Evolutionary conservation across 2,888 invertebrate species (phyloP).

Genomic region (Cheilosia variabilis): DNA sequence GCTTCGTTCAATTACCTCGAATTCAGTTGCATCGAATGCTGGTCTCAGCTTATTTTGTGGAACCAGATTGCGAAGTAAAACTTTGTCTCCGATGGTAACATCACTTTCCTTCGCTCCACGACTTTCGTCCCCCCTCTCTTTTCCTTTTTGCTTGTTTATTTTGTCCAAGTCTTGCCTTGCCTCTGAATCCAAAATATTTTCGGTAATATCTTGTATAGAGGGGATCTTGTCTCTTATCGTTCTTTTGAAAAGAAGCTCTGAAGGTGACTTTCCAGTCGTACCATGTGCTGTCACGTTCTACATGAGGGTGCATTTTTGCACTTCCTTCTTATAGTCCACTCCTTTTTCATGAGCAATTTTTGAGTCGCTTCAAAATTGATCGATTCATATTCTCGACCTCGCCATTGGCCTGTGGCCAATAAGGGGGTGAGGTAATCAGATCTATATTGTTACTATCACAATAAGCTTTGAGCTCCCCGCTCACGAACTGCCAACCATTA

Average conservation of each 20-base stretch:
- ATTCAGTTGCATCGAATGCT: background rate
- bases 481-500: no score
- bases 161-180: background rate
- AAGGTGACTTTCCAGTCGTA: background rate
- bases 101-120: background rate
- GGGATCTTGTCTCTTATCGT: background rate
- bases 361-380: background rate
- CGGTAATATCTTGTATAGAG: background rate
- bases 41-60: background rate
- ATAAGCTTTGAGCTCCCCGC: no score
- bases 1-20: background rate
- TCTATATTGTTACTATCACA: no score
- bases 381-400: no score
- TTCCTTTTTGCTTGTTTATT: background rate
- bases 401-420: no score
- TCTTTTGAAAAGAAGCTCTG: background rate
- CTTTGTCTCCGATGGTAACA: background rate
- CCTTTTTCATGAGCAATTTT: no score
- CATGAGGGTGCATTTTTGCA: no score
- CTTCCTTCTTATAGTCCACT: no score
- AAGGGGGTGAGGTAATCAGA: background rate
- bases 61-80: background rate
- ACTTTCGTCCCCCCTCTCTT: background rate
- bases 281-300: background rate
- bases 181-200: background rate